phyloP scores from a whole-genome alignment of 2,797 vertebrate genomes.

The Oreortyx pictus region DNA sequence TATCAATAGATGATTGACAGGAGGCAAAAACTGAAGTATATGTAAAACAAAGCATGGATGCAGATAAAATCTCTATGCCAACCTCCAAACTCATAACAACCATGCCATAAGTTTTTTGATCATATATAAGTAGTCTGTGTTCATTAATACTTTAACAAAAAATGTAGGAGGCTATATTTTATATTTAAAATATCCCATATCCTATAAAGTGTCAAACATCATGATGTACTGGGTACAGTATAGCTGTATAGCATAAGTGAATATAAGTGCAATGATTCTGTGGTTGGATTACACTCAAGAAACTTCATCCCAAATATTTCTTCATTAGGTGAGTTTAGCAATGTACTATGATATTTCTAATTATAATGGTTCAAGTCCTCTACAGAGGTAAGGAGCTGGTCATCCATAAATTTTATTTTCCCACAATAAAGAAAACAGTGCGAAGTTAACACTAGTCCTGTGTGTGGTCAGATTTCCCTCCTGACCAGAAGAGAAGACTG shows the following conservation, averaged over 20 bases:
- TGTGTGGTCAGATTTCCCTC: neutral
- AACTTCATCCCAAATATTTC: neutral
- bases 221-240: too few relatives aligned
- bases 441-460: neutral
- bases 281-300: neutral
- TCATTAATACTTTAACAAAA: neutral
- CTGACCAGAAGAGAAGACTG: neutral
- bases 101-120: neutral
- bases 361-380: neutral
- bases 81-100: neutral
- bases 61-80: neutral
- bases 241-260: neutral
- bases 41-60: neutral
- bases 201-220: neutral
- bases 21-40: constrained; percentile 2
- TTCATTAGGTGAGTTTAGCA: neutral
- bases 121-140: neutral
- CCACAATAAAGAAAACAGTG: neutral
- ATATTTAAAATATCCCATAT: neutral
- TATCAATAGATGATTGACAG: constrained; percentile 31
- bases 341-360: neutral
- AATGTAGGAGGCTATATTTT: neutral
- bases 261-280: neutral
- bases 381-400: neutral
- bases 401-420: neutral